Conservation (phyloP, 1,140 invertebrate genomes). For the Eupristina koningsbergeri region DNA sequence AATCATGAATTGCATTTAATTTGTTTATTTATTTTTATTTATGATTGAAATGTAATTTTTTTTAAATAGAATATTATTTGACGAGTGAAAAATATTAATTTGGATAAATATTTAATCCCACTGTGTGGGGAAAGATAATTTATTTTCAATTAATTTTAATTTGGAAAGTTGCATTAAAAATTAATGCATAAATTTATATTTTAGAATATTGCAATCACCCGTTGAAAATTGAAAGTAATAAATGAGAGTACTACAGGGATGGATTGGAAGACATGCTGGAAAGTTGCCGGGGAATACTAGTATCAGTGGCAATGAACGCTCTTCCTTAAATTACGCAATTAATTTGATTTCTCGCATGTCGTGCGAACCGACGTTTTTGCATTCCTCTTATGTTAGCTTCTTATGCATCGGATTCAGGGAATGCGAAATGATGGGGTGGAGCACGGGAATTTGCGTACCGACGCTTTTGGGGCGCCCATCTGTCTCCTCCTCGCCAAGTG, state of each 20-base stretch:
- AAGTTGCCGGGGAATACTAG: background rate
- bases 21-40: no score
- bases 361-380: constrained; percentile 23
- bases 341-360: constrained; percentile 49
- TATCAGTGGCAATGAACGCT: constrained; percentile 27
- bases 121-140: no score
- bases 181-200: background rate
- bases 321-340: constrained; percentile 37
- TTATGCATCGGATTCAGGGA: constrained; percentile 12
- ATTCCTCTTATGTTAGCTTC: background rate
- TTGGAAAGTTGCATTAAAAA: no score
- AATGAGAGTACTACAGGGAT: background rate
- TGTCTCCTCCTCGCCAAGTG: constrained; percentile 35
- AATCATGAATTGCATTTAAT: no score
- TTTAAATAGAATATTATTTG: no score
- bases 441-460: constrained; percentile 29
- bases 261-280: background rate
- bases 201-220: background rate
- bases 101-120: no score
- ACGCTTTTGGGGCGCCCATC: constrained; percentile 46
- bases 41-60: no score
- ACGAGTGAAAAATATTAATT: no score
- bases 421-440: constrained; percentile 11
- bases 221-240: background rate
- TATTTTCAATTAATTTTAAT: no score